Base-by-base conservation (phyloP, 2,797 vertebrate genomes). In the Mormyrops attenuatus region DNA sequence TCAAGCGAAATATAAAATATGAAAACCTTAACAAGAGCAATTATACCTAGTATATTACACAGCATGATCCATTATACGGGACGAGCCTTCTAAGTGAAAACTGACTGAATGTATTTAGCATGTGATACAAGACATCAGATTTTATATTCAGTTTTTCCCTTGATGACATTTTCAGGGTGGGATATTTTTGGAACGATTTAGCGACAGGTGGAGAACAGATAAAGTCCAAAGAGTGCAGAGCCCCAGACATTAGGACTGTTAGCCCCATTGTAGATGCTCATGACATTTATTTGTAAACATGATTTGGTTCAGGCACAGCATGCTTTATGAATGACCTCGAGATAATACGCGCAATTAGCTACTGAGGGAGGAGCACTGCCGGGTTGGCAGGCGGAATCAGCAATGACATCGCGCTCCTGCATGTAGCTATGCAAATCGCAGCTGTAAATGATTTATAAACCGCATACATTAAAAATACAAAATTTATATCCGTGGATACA, bases 401-500 rank as follows among this genome's bases (percentile, higher is more conserved):
- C 3, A 20, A 55, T 60, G 8, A 38, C 20, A 30, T 88, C 9
- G 22, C 57, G 7, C 9, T 6, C 20, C 57, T 3, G 9, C 87
- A 49, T 66, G 57, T 30, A 44, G 38, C 30, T 63, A 63, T 38
- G 55, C 55, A 26, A 49, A 49, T 9, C 20, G 41, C 3, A 47
- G 41, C 5, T 47, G 38, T 66, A 26, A 88, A 88, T n/a, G 20
- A 88, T 88, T 63, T 47, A 66, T 63, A 69, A 88, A 63, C 87
- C 7, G 87, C 87, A 47, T 49, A 88, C 60, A 60, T 88, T 63
- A 88, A 22, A 20, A 88, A 49, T 66, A 66, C 87, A 44, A 69
- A 7, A 38, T 55, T 53, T 57, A 20, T 34, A 17, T 87, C 87
- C 11, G 60, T 22, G 9, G 57, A 15, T 47, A 9, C 41, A 49